Conservation (phyloP, 1,140 invertebrate species). For the Drosophila guanche region DNA sequence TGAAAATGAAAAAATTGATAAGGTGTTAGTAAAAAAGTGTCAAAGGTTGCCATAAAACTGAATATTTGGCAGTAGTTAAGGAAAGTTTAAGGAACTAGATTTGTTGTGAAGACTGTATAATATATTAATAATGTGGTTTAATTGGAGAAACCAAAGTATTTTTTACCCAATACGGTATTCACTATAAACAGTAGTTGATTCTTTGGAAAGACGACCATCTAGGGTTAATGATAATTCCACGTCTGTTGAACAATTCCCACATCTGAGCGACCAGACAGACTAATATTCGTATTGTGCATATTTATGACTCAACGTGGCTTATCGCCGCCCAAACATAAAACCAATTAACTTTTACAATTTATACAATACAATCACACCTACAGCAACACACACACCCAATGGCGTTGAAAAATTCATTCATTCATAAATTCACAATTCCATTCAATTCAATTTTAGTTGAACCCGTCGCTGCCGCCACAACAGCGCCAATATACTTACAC, state of each 20-base stretch:
- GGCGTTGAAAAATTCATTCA: conserved; percentile 73
- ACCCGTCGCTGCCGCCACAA: conserved; percentile 43
- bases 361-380: conserved; percentile 33
- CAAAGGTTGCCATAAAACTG: conserved; percentile 5
- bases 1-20: conserved; percentile 30
- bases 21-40: conserved; percentile 8
- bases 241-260: neutral
- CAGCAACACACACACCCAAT: conserved; percentile 30
- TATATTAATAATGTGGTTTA: too few species aligned
- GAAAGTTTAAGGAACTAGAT: too few species aligned
- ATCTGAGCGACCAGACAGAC: too few species aligned
- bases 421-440: conserved; percentile 82
- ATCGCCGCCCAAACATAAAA: conserved; percentile 41
- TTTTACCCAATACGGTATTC: too few species aligned
- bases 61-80: too few species aligned
- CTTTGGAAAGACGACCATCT: too few species aligned
- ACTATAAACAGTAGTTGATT: too few species aligned
- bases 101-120: too few species aligned
- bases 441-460: conserved; percentile 79
- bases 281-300: conserved; percentile 10
- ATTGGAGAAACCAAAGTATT: too few species aligned
- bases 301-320: conserved; percentile 36
- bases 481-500: conserved; percentile 17
- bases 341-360: conserved; percentile 67
- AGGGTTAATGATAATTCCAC: neutral